Conservation (phyloP, 2,113 vertebrate species). For the Eublepharis macularius region DNA sequence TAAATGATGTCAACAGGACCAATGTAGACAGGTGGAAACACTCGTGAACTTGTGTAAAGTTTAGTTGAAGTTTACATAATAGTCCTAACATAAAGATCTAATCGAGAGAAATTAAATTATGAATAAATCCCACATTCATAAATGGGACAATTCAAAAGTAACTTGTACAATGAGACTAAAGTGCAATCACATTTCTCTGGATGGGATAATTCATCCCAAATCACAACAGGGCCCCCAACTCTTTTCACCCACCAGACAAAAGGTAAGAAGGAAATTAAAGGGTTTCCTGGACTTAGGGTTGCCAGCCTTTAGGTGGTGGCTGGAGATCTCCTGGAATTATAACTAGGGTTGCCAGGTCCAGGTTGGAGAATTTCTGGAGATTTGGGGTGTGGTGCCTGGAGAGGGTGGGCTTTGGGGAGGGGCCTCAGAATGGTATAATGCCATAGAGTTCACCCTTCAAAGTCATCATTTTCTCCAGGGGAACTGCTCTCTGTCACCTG, state of each 20-base stretch:
- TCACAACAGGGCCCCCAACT: neutral
- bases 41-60: neutral
- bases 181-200: neutral
- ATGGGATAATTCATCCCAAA: neutral
- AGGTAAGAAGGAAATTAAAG: neutral
- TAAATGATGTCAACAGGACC: constrained; percentile 26
- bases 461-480: too few relatives aligned
- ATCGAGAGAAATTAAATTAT: neutral
- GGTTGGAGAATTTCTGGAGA: too few relatives aligned
- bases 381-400: too few relatives aligned
- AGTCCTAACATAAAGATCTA: neutral
- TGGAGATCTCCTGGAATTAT: too few relatives aligned
- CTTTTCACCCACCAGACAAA: neutral
- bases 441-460: too few relatives aligned
- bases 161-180: neutral
- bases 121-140: neutral
- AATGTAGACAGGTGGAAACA: neutral
- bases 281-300: neutral
- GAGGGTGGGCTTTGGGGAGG: too few relatives aligned
- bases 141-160: too few relatives aligned
- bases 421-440: too few relatives aligned
- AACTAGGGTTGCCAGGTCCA: too few relatives aligned
- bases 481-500: too few relatives aligned
- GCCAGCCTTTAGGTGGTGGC: too few relatives aligned
- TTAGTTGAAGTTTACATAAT: neutral